These are phyloP conservation scores for Numida meleagris DNA, from an alignment of 2,113 vertebrate species.

Conservation along the genomic window DNA sequence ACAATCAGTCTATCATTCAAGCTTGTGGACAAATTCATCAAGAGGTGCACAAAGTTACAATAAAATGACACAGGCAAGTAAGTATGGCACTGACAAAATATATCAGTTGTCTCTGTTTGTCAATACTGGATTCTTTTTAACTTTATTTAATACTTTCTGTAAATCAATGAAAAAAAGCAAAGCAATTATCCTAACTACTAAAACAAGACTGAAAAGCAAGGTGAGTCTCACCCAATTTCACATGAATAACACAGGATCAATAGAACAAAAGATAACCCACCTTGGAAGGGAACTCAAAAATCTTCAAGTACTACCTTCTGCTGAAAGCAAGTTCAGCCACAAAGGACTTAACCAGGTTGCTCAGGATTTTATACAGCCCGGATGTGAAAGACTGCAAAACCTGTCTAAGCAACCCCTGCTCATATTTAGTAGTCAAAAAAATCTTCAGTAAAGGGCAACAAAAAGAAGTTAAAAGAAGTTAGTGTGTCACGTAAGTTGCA, in stretches of 20 bases:
- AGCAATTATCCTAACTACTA: not conserved
- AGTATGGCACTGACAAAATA: not conserved
- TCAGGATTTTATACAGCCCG: not conserved
- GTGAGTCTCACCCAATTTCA: not conserved
- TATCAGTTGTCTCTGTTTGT: not conserved
- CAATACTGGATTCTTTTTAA: not conserved
- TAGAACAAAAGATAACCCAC: not conserved
- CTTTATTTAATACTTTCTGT: too few species aligned
- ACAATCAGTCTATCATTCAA: not conserved
- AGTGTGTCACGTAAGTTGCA: not conserved
- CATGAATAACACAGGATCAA: not conserved
- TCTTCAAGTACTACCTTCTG: too few species aligned
- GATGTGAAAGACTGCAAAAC: not conserved
- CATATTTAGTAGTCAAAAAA: not conserved
- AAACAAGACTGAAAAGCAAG: not conserved
- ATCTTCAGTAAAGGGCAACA: not conserved
- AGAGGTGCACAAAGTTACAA: not conserved
- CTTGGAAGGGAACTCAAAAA: not conserved
- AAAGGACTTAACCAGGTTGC: not conserved
- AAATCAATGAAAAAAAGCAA: too few species aligned
- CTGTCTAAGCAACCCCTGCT: not conserved
- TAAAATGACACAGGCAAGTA: not conserved
- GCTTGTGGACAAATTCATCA: not conserved
- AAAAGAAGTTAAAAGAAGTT: not conserved
- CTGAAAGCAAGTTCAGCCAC: not conserved